Percentiles rank a stretch among this genome's conserved stretches.
These are phyloP conservation scores for Hypothenemus hampei DNA, from an alignment of 1,140 invertebrate genomes.

Conservation along the genomic window DNA sequence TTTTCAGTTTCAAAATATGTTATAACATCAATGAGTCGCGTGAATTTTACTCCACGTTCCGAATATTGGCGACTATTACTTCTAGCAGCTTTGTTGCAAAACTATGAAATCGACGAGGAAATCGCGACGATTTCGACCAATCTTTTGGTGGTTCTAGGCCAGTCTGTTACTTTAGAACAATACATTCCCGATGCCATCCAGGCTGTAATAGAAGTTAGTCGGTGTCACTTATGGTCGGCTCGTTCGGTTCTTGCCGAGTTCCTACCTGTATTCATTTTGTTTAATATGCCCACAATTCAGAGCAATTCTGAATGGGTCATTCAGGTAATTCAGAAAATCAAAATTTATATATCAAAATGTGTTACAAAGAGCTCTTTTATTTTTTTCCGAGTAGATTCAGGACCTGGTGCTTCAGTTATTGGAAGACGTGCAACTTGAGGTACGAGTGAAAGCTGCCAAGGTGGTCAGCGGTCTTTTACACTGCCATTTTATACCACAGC, in stretches of 20 bases:
- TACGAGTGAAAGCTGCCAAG: slow-evolving; percentile 73
- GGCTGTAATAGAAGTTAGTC: slow-evolving; percentile 48
- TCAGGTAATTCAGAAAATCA: slow-evolving; percentile 46
- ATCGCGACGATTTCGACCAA: slow-evolving; percentile 61
- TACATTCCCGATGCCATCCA: slow-evolving; percentile 52
- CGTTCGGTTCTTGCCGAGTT: slow-evolving; percentile 67
- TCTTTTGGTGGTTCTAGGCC: slow-evolving; percentile 61
- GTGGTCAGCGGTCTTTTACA: slow-evolving; percentile 84
- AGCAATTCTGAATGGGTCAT: slow-evolving; percentile 53
- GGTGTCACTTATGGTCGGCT: slow-evolving; percentile 71
- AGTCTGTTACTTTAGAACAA: slow-evolving; percentile 50
- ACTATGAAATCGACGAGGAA: slow-evolving; percentile 76
- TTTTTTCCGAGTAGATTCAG: slow-evolving; percentile 50
- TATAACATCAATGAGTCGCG: slow-evolving; percentile 47
- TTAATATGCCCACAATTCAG: slow-evolving; percentile 73
- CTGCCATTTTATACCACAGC: slow-evolving; percentile 67
- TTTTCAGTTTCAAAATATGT: slow-evolving; percentile 57
- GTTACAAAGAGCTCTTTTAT: no score
- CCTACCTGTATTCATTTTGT: slow-evolving; percentile 76
- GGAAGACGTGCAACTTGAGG: slow-evolving; percentile 68
- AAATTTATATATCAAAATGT: no score
- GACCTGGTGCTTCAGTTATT: slow-evolving; percentile 60
- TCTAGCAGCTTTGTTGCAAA: slow-evolving; percentile 68
- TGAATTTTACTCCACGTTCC: slow-evolving; percentile 48
- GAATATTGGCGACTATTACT: slow-evolving; percentile 61